Base-by-base conservation (phyloP, 2,797 vertebrate genomes). In the Gobio occitaniae region DNA sequence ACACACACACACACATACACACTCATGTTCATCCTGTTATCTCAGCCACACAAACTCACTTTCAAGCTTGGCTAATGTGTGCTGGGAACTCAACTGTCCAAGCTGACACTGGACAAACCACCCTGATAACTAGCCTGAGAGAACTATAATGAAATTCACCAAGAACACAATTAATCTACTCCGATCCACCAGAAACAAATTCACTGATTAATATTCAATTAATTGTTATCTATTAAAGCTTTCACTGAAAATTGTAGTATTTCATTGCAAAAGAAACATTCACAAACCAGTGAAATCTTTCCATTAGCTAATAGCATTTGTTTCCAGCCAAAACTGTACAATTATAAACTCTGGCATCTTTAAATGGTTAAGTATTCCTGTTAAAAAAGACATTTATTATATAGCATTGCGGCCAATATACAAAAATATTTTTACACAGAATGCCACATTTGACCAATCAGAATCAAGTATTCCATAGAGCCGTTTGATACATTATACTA, bases 1-100 rank as follows among this genome's bases (percentile, higher is more conserved):
- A 63, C 1, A 63, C n/a, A 59, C 19, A 68, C 69, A n/a, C n/a
- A 80, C 50, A 78, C 66, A 63, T 3, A 63, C n/a, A 59, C 19
- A 68, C 69, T 25, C 44, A 16, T 2, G n/a, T 9, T 66, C 48
- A 75, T n/a, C 2, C 63, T 69, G 61, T 68, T 21, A 77, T 29
- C 36, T 77, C 84, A 69, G 19, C 41, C 50, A 44, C 63, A 65
- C 41, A 84, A 54, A 84, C n/a, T 9, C 17, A 56, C 7, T 50
- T 71, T 41, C 50, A 66, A 21, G 44, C 32, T 32, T 61, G 29
- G 41, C 41, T 61, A 16, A 61, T 36, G 41, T 63, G 25, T 82
- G 17, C 25, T 9, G 41, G 69, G 32, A 48, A 61, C 3, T 48
- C 16, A 61, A 48, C 5, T 21, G 19, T 36, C 11, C n/a, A 52